Conservation (phyloP, 2,113 vertebrate species). For the Neogobius melanostomus region DNA sequence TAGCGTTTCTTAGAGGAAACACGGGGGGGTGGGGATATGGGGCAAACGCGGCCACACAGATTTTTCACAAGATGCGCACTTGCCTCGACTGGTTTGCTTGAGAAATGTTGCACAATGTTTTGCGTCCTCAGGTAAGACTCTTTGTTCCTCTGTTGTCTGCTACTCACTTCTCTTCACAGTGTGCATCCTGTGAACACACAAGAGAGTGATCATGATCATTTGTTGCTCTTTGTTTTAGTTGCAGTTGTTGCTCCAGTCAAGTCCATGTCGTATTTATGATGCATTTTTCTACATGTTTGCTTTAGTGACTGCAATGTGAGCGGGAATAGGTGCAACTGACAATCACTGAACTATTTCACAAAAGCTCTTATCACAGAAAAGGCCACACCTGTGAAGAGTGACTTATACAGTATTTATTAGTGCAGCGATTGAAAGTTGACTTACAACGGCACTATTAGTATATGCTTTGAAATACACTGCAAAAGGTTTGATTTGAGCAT, state of each 20-base stretch:
- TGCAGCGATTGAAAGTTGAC: not conserved
- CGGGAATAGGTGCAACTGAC: not conserved
- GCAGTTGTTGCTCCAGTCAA: too few relatives aligned
- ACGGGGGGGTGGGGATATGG: constrained; percentile 6
- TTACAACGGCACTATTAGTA: not conserved
- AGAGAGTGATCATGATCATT: too few relatives aligned
- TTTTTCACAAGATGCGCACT: constrained; percentile 49
- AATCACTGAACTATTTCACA: not conserved
- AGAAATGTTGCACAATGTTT: constrained; percentile 57
- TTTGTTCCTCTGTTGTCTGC: constrained; percentile 7
- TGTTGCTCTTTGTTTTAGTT: not conserved
- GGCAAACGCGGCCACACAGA: constrained; percentile 44
- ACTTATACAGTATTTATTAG: constrained; percentile 1
- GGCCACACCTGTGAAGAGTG: constrained; percentile 6
- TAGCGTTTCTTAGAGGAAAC: constrained; percentile 67
- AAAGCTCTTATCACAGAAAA: not conserved
- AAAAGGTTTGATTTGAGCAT: too few relatives aligned
- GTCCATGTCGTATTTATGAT: not conserved
- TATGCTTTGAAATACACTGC: too few relatives aligned
- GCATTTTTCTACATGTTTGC: not conserved
- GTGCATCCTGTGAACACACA: not conserved
- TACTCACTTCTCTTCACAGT: not conserved
- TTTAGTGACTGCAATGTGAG: not conserved
- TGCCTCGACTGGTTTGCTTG: constrained; percentile 50
- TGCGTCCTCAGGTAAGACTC: constrained; percentile 61